Base-by-base conservation (phyloP, 2,797 vertebrate species). In the Lepus townsendii region DNA sequence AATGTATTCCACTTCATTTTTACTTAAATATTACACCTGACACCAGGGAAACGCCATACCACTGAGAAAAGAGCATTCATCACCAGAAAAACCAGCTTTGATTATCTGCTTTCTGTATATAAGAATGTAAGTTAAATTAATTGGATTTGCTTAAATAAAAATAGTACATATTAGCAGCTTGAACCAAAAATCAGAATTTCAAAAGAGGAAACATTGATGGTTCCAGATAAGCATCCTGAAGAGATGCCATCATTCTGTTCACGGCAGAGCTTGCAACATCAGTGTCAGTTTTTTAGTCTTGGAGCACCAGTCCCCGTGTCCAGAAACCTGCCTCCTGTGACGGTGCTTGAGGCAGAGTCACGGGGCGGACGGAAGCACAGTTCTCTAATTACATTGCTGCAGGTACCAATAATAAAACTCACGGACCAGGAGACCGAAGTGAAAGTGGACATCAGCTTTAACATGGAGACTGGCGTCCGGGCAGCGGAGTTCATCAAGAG, bases 391-490 rank as follows among this genome's bases (percentile, higher is more conserved):
- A 35, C 38, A 78, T 97, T 66, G 97, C 96, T 93, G 63, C 94
- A 99, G 99, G 99, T 99, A 97, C 99, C 99, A 93, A 99, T 99
- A 98, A 99, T 99, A 98, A 99, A 99, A 97, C 99, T 99, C 96
- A 99, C 99, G 5, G 99, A 99, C 98, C 99, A 99, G 98, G 99
- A 99, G 98, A 99, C 99, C 0, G 99, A 99, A 88, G 99, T 99
- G 65, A 99, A 99, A 98, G 99, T 99, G 88, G 99, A 99, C 98
- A 99, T 99, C 98, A 99, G 99, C 98, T 99, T 99, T 97, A 99
- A 99, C 71, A 99, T 99, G 96, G 99, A 99, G 98, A 99, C 99
- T 32, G 99, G 99, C 42, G 99, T 99, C 90, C 99, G 99, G 98
- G 99, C 99, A 79, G 99, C 99, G 30, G 99, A 98, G 97, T 99